These are phyloP conservation scores for Melanchra persicariae DNA, from an alignment of 2,888 invertebrate genomes.

Conservation along the genomic window DNA sequence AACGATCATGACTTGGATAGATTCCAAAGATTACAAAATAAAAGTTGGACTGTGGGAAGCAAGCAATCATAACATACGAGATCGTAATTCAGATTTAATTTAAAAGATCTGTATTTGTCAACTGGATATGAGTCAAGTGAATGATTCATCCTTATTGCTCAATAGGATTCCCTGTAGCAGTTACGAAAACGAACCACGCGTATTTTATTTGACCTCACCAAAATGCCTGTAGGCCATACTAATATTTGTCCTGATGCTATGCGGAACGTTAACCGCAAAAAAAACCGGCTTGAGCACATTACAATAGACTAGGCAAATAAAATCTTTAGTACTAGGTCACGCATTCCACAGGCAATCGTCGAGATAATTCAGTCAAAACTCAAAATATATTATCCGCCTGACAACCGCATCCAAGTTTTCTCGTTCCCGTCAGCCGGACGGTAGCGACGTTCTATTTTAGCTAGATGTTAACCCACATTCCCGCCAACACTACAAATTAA, in stretches of 20 bases:
- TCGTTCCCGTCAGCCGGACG: constrained; percentile 70
- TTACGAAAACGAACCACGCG: constrained; percentile 25
- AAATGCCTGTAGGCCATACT: constrained; percentile 25
- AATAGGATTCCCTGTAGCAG: constrained; percentile 49
- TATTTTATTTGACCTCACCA: constrained; percentile 27
- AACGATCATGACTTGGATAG: constrained; percentile 52
- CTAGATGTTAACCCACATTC: constrained; percentile 84
- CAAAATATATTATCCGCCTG: constrained; percentile 3
- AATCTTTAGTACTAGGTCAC: constrained; percentile 44
- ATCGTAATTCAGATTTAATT: constrained; percentile 44
- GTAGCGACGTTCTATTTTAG: constrained; percentile 84
- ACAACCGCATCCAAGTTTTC: constrained; percentile 70
- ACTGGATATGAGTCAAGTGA: constrained; percentile 43
- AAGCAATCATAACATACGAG: constrained; percentile 15
- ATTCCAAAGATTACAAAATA: constrained; percentile 58
- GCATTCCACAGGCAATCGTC: constrained; percentile 17
- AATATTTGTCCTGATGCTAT: constrained; percentile 43
- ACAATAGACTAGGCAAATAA: constrained; percentile 1
- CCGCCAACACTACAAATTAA: constrained; percentile 82
- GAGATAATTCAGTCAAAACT: too few species aligned
- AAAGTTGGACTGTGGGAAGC: constrained; percentile 43
- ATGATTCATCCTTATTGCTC: constrained; percentile 47
- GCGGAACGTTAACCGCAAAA: constrained; percentile 19
- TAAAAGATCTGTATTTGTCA: constrained; percentile 38
- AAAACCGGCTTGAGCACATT: constrained; percentile 24